Evolutionary conservation across 2,888 invertebrate species (phyloP).

Genomic region (Gandaritis pyraliata): DNA sequence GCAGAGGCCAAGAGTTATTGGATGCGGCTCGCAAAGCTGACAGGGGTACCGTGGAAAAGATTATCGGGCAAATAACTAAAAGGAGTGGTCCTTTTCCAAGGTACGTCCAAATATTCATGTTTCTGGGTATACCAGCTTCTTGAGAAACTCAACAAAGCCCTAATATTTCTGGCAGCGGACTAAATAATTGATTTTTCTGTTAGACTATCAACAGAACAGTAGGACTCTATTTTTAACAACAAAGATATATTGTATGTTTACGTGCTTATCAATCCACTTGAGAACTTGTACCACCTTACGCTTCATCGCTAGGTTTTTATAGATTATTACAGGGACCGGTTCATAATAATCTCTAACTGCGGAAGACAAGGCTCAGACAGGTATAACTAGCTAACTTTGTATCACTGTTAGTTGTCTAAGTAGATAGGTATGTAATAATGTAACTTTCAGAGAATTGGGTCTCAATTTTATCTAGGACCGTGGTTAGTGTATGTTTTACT

Average conservation of each 20-base stretch:
- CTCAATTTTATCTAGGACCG: too few species aligned
- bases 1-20: conserved; percentile 98
- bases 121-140: conserved; percentile 37
- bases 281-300: conserved; percentile 1
- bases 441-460: too few species aligned
- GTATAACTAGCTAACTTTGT: too few species aligned
- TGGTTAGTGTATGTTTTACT: too few species aligned
- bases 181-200: background rate
- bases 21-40: conserved; percentile 98
- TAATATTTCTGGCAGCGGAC: background rate
- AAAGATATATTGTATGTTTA: conserved; percentile 66
- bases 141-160: background rate
- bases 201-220: background rate
- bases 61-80: conserved; percentile 94
- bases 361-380: too few species aligned
- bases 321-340: too few species aligned
- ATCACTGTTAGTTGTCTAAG: too few species aligned
- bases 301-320: too few species aligned
- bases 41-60: conserved; percentile 94
- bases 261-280: conserved; percentile 50
- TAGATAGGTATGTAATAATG: too few species aligned
- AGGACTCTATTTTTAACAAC: conserved; percentile 51
- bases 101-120: conserved; percentile 83
- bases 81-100: conserved; percentile 97
- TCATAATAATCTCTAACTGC: too few species aligned